Evolutionary conservation across 2,797 vertebrate genomes (phyloP), one percentile per base, ranked within the genome.

Genomic region (Gymnocypris eckloni): DNA sequence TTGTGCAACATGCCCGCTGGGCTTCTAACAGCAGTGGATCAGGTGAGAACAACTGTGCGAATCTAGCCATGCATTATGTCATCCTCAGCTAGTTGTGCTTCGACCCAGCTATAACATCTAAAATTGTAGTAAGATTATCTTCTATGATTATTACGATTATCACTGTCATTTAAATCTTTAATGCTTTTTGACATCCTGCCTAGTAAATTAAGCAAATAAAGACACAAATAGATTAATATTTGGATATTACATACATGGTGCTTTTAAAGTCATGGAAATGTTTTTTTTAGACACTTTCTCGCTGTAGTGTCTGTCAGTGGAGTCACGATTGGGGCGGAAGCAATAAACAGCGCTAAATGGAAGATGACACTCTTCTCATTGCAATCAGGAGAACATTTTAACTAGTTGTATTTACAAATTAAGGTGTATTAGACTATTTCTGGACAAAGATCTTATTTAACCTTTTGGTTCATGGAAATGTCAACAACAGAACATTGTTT

Each of bases 11-110:
- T 90, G 92, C 89, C 91, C 87, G 45, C 22, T 86, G 83, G 91
- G 91, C 93, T 93, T 70, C 91, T 92, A 92, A 93, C 93, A 93
- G 91, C 91, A 93, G 92, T 90, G 92, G 92, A 90, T 90, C 92
- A 90, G 88, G 91, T 89, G 90, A 91, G 91, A 90, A 89, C 92
- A 91, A 91, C 79, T 93, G 92, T 90, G 89, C 6, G 86, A 92
- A 92, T 90, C 88, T 90, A 88, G 92, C 92, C 87, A 45, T 90
- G 89, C 90, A 93, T 93, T 94, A 92, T 94, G 93, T 92, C 91
- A 87, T 86, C 79, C 92, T 93, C 93, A 88, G 91, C 92, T 91
- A 92, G 92, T 91, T 91, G 92, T 91, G 92, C 90, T 91, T 93
- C 85, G 86, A 91, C 61, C 70, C 87, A 91, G 92, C 91, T 91